Evolutionary conservation across 2,113 vertebrate species (phyloP).

Genomic region (Notarius quadriscutis): DNA sequence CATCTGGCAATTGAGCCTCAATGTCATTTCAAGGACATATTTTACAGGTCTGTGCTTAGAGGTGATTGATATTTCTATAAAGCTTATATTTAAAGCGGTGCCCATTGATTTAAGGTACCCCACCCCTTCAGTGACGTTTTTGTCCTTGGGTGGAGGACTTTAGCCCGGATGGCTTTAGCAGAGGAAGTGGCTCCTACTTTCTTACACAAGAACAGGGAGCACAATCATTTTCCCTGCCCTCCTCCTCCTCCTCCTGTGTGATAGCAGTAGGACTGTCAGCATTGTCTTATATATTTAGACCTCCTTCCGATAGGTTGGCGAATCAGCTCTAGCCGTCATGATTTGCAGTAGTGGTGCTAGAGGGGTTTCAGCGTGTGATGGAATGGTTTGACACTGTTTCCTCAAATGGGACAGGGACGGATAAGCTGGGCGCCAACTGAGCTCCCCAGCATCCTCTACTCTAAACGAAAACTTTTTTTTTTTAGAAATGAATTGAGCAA

Average conservation of each 20-base stretch:
- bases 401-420: conserved; percentile 46
- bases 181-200: conserved; percentile 44
- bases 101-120: conserved; percentile 12
- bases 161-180: conserved; percentile 22
- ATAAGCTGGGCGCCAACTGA: conserved; percentile 36
- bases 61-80: not conserved
- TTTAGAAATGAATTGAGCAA: conserved; percentile 36
- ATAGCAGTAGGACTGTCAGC: conserved; percentile 38
- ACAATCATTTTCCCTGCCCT: conserved; percentile 47
- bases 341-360: conserved; percentile 20
- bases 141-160: conserved; percentile 49
- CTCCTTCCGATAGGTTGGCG: conserved; percentile 57
- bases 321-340: conserved; percentile 50
- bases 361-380: conserved; percentile 47
- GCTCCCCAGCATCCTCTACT: conserved; percentile 39
- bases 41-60: conserved; percentile 19
- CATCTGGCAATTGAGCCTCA: conserved; percentile 37
- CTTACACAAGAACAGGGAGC: conserved; percentile 39
- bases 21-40: conserved; percentile 36
- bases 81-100: not conserved
- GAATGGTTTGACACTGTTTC: conserved; percentile 50
- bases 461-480: conserved; percentile 1
- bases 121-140: conserved; percentile 7
- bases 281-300: conserved; percentile 65
- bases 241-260: conserved; percentile 33